phyloP scores from a whole-genome alignment of 2,888 invertebrate genomes.

The Tenthredo scrophulariae region DNA sequence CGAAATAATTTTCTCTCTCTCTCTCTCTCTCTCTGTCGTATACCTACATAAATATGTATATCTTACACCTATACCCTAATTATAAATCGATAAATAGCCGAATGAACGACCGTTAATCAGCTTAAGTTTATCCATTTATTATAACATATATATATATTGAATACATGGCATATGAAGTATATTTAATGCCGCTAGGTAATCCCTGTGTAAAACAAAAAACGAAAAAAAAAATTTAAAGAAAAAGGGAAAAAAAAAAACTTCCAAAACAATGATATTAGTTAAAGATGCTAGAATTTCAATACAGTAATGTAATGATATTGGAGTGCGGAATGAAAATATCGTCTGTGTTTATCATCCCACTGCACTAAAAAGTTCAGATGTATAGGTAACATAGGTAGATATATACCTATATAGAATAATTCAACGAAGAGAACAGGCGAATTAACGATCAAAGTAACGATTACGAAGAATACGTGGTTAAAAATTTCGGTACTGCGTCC shows the following conservation, averaged over 20 bases:
- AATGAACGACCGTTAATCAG: constrained; percentile 9
- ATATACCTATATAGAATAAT: no score
- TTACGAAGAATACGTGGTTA: no score
- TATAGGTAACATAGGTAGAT: no score
- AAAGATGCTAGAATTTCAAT: background rate
- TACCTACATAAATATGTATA: background rate
- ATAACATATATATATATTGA: background rate
- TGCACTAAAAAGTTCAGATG: no score
- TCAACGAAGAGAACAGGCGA: no score
- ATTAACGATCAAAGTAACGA: no score
- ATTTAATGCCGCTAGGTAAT: background rate
- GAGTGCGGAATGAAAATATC: no score
- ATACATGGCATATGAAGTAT: background rate
- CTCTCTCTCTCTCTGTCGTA: background rate
- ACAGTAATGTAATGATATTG: no score
- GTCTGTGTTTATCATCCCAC: no score
- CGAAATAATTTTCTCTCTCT: background rate
- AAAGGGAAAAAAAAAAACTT: background rate
- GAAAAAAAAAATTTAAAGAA: no score
- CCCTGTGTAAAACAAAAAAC: background rate
- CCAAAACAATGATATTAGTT: background rate
- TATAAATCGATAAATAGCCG: constrained; percentile 8
- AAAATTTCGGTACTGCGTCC: no score
- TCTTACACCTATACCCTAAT: background rate
- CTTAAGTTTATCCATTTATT: constrained; percentile 21